Evolutionary conservation across 1,140 invertebrate species (phyloP).

Genomic region (Drosophila nikananu): DNA sequence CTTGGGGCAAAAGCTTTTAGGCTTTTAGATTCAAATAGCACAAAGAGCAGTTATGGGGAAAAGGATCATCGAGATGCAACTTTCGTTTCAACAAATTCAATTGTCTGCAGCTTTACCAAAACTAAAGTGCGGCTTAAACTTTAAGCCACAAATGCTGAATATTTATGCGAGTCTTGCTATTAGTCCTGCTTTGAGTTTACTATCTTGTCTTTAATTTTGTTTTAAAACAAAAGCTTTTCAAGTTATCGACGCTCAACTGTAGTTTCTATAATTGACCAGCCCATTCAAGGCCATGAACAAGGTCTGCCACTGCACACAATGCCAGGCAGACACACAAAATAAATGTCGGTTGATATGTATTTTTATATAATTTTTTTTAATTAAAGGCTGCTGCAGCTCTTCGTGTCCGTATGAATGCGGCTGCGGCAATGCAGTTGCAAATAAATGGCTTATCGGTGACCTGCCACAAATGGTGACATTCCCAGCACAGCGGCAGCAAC

Average conservation of each 20-base stretch:
- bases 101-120: background rate
- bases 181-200: background rate
- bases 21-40: slow-evolving; percentile 29
- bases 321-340: slow-evolving; percentile 15
- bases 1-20: slow-evolving; percentile 22
- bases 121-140: background rate
- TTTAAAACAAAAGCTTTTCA: background rate
- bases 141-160: background rate
- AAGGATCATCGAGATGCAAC: slow-evolving; percentile 9
- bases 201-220: background rate
- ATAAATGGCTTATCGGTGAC: slow-evolving; percentile 48
- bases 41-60: background rate
- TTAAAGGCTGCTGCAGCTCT: slow-evolving; percentile 36
- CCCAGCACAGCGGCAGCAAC: slow-evolving; percentile 3
- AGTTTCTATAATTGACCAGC: slow-evolving; percentile 28
- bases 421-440: slow-evolving; percentile 40
- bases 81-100: background rate
- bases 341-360: slow-evolving; percentile 32
- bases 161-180: background rate
- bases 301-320: slow-evolving; percentile 22
- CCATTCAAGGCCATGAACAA: slow-evolving; percentile 34
- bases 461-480: slow-evolving; percentile 56
- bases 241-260: slow-evolving; percentile 15
- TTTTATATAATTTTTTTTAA: slow-evolving; percentile 49
- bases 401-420: slow-evolving; percentile 1